phyloP scores from a whole-genome alignment of 2,113 vertebrate genomes.

The Cyprinodon variegatus region DNA sequence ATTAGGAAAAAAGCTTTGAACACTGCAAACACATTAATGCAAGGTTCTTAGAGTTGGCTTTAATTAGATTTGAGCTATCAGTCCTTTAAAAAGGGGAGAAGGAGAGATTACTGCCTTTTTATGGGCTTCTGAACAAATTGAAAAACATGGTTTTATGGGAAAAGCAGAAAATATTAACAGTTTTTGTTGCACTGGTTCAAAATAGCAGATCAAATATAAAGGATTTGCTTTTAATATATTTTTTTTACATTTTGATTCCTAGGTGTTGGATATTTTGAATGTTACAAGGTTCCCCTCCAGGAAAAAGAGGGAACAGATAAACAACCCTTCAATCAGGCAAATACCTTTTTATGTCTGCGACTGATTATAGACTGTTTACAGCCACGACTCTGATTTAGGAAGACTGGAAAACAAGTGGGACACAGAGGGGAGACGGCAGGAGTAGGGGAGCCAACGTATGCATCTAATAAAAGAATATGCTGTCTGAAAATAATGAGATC shows the following conservation, averaged over 20 bases:
- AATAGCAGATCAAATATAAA: neutral
- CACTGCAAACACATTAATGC: neutral
- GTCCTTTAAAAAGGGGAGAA: conserved; percentile 30
- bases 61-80: conserved; percentile 67
- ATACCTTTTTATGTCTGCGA: conserved; percentile 21
- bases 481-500: conserved; percentile 5
- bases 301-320: conserved; percentile 6
- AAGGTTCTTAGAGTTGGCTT: conserved; percentile 51
- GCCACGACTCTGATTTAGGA: conserved; percentile 24
- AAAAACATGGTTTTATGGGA: neutral
- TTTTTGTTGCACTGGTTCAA: neutral
- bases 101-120: conserved; percentile 53
- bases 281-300: neutral
- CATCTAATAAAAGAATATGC: neutral
- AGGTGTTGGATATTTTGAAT: neutral
- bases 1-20: neutral
- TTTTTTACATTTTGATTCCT: neutral
- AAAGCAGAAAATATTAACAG: neutral
- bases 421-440: neutral
- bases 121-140: conserved; percentile 41
- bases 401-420: conserved; percentile 9
- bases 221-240: neutral
- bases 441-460: neutral
- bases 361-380: conserved; percentile 44
- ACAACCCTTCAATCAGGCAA: conserved; percentile 31